Base-by-base conservation (phyloP, 2,888 invertebrate species). In the Marasmarcha lunaedactyla region DNA sequence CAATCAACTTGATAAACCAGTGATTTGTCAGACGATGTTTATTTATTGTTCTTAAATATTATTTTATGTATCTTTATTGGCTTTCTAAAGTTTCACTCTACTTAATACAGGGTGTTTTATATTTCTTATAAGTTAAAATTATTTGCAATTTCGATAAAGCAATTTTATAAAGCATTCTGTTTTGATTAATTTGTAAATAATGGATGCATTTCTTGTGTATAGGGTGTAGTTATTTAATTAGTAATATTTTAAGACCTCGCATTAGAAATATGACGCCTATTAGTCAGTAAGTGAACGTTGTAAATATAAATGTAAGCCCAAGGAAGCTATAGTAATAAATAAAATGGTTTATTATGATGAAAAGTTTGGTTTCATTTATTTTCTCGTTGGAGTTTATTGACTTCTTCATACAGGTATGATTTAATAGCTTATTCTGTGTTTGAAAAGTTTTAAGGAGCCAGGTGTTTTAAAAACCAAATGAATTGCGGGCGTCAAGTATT, bases 231-330 rank as follows among this genome's bases (percentile, higher is more conserved):
- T 5, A 20, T 20, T 20, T 20, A 20, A 14, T 15, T 26, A 14
- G 14, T 36, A 25, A 12, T 25, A 14, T 25, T 12, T 7, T 27
- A 48, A 57, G 52, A 60, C 74, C 74, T 74, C 74, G 74, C 74
- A 68, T 50, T 70, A 65, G 57, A 53, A 42, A 54, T 54, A 57
- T 44, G 42, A 48, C 45, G 45, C 45, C 41, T 37, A 44, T 13
- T 37, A 37, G 38, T 30, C 42, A 44, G 39, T 46, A 44, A 42
- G 45, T 49, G 43, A 51, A 56, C 34, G 46, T 52, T 71, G 66
- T 71, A 66, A 57, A 69, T 71, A 71, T 51, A 48, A 44, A 42
- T 40, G 42, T 42, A 11, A 30, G 30, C 30, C 30, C 4, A 30
- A 7, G 11, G 30, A 37, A 37, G 35, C 35, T 44, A 39, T 35